phyloP scores from a whole-genome alignment of 1,140 invertebrate genomes.

The Yoshiicerus persimilis region DNA sequence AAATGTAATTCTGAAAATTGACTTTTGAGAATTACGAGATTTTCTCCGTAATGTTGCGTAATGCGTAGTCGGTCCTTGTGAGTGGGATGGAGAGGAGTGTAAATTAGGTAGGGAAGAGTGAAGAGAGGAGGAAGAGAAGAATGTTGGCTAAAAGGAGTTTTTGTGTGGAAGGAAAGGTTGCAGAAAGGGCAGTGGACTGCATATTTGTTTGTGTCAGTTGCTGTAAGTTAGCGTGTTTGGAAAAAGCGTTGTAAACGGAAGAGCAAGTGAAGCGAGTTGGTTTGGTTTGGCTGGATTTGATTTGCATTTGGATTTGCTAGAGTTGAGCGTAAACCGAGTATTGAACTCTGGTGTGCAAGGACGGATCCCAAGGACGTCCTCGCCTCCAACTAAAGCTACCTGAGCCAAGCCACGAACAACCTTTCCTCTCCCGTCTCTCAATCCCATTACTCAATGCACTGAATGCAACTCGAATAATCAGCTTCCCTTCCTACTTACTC shows the following conservation, averaged over 20 bases:
- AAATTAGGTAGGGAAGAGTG: too few relatives aligned
- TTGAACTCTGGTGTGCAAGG: slow-evolving; percentile 38
- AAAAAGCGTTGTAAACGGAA: neutral
- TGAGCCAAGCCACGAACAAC: neutral
- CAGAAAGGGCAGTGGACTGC: neutral
- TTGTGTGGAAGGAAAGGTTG: neutral
- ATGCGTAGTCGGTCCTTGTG: too few relatives aligned
- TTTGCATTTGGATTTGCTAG: neutral
- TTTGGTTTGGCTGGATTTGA: neutral
- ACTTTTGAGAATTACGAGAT: too few relatives aligned
- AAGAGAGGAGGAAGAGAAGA: neutral
- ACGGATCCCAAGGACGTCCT: slow-evolving; percentile 32
- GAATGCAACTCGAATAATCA: neutral
- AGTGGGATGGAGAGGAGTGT: too few relatives aligned
- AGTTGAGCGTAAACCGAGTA: slow-evolving; percentile 25
- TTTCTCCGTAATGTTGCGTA: too few relatives aligned
- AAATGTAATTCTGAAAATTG: too few relatives aligned
- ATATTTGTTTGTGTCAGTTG: neutral
- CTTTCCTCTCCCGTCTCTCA: neutral
- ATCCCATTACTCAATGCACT: neutral
- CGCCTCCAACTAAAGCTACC: neutral
- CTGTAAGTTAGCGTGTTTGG: neutral
- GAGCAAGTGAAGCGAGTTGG: neutral
- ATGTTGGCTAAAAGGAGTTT: neutral
- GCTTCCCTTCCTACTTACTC: neutral